Evolutionary conservation across 2,888 invertebrate genomes (phyloP).

Genomic region (Axea sp.): DNA sequence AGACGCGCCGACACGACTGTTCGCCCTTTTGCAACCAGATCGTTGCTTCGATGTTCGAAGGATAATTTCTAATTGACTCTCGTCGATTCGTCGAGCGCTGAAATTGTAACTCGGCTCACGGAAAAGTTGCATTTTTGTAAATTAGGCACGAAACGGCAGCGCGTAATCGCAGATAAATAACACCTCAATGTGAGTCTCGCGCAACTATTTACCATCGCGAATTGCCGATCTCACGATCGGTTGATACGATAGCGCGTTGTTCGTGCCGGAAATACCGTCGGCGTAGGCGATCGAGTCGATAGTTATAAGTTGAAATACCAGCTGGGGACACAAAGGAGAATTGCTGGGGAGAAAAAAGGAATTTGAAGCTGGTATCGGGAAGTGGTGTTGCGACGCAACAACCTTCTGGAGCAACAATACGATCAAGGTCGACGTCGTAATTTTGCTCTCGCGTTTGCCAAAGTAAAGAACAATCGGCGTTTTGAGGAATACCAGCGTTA

Average conservation of each 20-base stretch:
- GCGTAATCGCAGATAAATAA: conserved; percentile 45
- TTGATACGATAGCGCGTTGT: conserved; percentile 58
- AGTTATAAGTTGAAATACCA: conserved; percentile 61
- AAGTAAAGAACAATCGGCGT: conserved; percentile 9
- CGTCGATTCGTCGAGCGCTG: not conserved
- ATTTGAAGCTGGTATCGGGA: conserved; percentile 57
- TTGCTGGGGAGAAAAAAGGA: conserved; percentile 44
- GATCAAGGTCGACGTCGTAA: conserved; percentile 52
- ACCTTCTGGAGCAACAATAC: conserved; percentile 48
- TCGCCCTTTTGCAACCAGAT: conserved; percentile 62
- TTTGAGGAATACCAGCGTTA: too few species aligned
- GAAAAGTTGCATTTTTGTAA: conserved; percentile 27
- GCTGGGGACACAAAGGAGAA: conserved; percentile 60
- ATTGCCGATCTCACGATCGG: conserved; percentile 63
- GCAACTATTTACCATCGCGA: conserved; percentile 57
- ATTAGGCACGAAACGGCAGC: conserved; percentile 19
- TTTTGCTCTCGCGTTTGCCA: conserved; percentile 11
- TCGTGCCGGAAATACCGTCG: conserved; percentile 62
- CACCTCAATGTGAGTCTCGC: conserved; percentile 49
- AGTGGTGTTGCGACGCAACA: conserved; percentile 44
- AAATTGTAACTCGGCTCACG: conserved; percentile 9
- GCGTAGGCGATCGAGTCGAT: conserved; percentile 62
- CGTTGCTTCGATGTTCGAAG: conserved; percentile 68
- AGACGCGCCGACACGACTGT: conserved; percentile 70
- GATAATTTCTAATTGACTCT: conserved; percentile 76